Evolutionary conservation across 2,888 invertebrate species (phyloP).

Genomic region (Catocala fraxini): DNA sequence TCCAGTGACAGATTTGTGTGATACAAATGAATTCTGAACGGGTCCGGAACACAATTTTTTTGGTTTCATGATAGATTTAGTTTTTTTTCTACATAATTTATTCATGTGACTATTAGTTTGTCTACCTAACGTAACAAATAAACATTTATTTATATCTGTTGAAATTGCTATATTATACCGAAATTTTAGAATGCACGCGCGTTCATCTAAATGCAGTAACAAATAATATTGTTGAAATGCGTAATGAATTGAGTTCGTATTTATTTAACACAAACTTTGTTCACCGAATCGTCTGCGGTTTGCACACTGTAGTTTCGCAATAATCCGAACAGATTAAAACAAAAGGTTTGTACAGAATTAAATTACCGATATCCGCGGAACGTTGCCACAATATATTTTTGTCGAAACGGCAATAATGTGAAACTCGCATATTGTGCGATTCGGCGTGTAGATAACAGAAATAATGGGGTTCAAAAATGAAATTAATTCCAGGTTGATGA

Average conservation of each 20-base stretch:
- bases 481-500: constrained; percentile 88
- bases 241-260: constrained; percentile 38
- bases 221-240: constrained; percentile 17
- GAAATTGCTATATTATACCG: constrained; percentile 13
- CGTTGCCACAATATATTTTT: constrained; percentile 81
- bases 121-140: constrained; percentile 24
- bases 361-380: constrained; percentile 64
- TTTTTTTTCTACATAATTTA: constrained; percentile 55
- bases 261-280: constrained; percentile 42
- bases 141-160: constrained; percentile 30
- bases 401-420: constrained; percentile 81
- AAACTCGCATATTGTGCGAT: constrained; percentile 86
- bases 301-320: constrained; percentile 44
- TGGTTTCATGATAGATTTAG: constrained; percentile 64
- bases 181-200: constrained; percentile 6
- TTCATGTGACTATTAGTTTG: constrained; percentile 34
- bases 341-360: constrained; percentile 66
- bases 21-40: constrained; percentile 72
- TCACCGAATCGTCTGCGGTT: constrained; percentile 48
- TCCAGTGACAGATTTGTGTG: constrained; percentile 83
- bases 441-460: constrained; percentile 84
- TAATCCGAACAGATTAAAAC: constrained; percentile 60
- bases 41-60: constrained; percentile 66
- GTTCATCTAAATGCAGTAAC: neutral
- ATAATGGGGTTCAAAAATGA: constrained; percentile 88